phyloP scores from a whole-genome alignment of 2,113 vertebrate species.

The Glaucomys volans region DNA sequence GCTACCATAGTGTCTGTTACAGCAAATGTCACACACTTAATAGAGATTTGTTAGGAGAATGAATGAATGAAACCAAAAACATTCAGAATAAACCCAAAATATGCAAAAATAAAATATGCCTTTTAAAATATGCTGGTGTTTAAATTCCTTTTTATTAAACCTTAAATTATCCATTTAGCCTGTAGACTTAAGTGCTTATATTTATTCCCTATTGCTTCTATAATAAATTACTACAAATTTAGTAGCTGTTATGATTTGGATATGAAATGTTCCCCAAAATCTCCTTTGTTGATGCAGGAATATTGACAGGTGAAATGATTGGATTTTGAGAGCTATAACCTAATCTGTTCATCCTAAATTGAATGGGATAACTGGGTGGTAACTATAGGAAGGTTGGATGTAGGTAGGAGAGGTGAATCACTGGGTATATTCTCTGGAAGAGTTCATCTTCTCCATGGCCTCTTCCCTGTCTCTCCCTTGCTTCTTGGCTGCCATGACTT shows the following conservation, averaged over 20 bases:
- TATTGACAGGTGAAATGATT: too few relatives aligned
- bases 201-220: not conserved
- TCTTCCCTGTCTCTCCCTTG: too few relatives aligned
- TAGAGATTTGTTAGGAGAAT: not conserved
- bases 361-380: too few relatives aligned
- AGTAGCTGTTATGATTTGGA: not conserved
- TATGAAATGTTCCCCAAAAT: too few relatives aligned
- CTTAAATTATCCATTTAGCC: not conserved
- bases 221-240: not conserved
- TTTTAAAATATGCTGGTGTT: not conserved
- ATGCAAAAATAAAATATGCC: not conserved
- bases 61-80: slow-evolving; percentile 28
- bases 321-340: too few relatives aligned
- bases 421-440: too few relatives aligned
- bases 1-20: not conserved
- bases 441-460: too few relatives aligned
- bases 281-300: too few relatives aligned
- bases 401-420: too few relatives aligned
- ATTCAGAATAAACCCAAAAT: slow-evolving; percentile 4
- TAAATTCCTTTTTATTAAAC: not conserved
- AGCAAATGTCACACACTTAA: not conserved
- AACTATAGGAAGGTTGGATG: too few relatives aligned
- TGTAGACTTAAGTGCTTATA: not conserved
- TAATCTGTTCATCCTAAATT: too few relatives aligned
- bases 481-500: too few relatives aligned